phyloP scores from a whole-genome alignment of 37 sponge, comb jelly and placozoan genomes.

The Bolinopsis microptera region DNA sequence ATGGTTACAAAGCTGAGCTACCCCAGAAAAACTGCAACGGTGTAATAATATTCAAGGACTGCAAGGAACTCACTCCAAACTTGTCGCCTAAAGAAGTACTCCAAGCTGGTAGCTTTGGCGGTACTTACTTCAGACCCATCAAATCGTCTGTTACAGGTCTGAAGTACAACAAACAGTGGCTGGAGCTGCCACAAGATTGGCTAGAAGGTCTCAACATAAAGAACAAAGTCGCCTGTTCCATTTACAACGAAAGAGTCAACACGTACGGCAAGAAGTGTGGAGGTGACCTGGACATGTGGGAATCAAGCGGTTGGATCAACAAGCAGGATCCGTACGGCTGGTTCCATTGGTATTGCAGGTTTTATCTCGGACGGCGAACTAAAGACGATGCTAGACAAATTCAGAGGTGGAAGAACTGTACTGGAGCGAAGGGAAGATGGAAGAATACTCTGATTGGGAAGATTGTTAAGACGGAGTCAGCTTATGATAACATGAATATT shows the following conservation, averaged over 20 bases:
- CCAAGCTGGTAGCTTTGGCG: conserved; percentile 51
- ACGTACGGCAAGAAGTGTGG: conserved; percentile 54
- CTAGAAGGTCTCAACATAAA: conserved; percentile 41
- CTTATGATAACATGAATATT: conserved; percentile 2
- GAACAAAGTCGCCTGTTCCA: not conserved
- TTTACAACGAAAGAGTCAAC: conserved; percentile 30
- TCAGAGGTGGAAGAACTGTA: conserved; percentile 50
- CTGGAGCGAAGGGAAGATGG: conserved; percentile 56
- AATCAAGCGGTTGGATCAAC: conserved; percentile 48
- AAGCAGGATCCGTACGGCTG: conserved; percentile 55
- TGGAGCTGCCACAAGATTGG: conserved; percentile 54
- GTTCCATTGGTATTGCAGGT: conserved; percentile 60
- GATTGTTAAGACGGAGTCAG: conserved; percentile 8
- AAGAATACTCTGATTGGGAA: conserved; percentile 60
- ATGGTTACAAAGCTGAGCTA: conserved; percentile 24
- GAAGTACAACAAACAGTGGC: conserved; percentile 50
- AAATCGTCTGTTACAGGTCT: conserved; percentile 38
- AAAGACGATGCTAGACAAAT: conserved; percentile 48
- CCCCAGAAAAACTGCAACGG: conserved; percentile 5
- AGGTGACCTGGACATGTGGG: conserved; percentile 61
- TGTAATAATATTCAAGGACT: not conserved
- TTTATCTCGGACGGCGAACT: conserved; percentile 31
- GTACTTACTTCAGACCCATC: conserved; percentile 56
- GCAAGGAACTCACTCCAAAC: not conserved
- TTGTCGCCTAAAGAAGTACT: conserved; percentile 39